Evolutionary conservation across 2,888 invertebrate genomes (phyloP), one percentile per base, ranked within the genome.

Genomic region (Hyppa rectilinea): DNA sequence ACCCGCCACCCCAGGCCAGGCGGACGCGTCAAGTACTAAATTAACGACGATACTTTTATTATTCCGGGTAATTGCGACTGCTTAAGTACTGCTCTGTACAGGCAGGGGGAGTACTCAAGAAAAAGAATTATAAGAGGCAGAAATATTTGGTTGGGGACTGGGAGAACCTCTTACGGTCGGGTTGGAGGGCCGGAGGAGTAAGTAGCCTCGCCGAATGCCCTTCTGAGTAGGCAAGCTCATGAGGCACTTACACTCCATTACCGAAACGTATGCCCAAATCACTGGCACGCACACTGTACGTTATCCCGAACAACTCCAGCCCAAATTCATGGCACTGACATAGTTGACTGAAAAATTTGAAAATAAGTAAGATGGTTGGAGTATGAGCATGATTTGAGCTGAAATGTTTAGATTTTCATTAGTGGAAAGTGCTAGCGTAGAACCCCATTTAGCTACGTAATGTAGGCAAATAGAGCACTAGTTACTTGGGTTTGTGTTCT

Each of bases 11-110:
- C 82, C 75, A 53, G 14, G 17, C 65, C 59, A 20, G 31, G 64
- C 26, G 40, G 66, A 59, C 72, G 71, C 82, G 70, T 76, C 73
- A 73, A 72, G 80, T 75, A 74, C 73, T 63, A 84, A 87, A 86
- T 85, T 86, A 76, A 75, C 73, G 49, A 81, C 74, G 74, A 82
- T 82, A 83, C 78, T 83, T 83, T 71, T 78, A 68, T 77, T 78
- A 73, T 78, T 81, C 65, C 70, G 70, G 65, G 76, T 79, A 81
- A 78, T 78, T 70, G 58, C 47, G 65, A 67, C 55, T 75, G 52
- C 45, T 69, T 60, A 77, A 61, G 50, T 73, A 59, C 38, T 45
- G 61, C 52, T 58, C 62, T 34, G 47, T 62, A 49, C 55, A 66
- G 62, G 65, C 65, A 59, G 17, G 29, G 40, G 10, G 29, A 56